Evolutionary conservation across 1,140 invertebrate genomes (phyloP).

Genomic region (Gonioctena quinquepunctata): DNA sequence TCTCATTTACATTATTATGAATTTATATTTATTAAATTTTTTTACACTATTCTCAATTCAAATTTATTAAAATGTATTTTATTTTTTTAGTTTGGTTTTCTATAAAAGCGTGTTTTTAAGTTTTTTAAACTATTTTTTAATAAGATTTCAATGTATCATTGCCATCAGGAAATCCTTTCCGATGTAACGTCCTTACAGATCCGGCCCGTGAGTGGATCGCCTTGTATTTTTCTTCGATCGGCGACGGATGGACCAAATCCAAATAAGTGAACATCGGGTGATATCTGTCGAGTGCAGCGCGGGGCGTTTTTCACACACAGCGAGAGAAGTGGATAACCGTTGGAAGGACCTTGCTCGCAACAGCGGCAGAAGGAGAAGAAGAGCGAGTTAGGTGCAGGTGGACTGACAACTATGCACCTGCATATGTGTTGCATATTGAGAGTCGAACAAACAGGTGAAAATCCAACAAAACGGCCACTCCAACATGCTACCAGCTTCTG

Average conservation of each 20-base stretch:
- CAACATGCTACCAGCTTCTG: not conserved
- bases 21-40: too few species aligned
- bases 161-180: too few species aligned
- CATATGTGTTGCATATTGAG: not conserved
- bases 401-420: not conserved
- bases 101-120: too few species aligned
- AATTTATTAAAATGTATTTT: too few species aligned
- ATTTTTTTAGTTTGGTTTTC: too few species aligned
- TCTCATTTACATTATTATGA: too few species aligned
- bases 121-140: too few species aligned
- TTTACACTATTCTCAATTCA: too few species aligned
- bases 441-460: not conserved
- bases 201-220: not conserved
- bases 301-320: not conserved
- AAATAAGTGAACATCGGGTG: not conserved
- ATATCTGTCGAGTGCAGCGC: not conserved
- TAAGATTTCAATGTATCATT: too few species aligned
- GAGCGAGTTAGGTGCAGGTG: not conserved
- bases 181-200: too few species aligned
- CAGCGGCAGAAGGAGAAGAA: not conserved
- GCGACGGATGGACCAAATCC: not conserved
- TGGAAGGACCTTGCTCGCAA: not conserved
- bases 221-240: not conserved
- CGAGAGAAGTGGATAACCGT: not conserved
- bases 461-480: slow-evolving; percentile 1